Evolutionary conservation across 2,888 invertebrate genomes (phyloP).

Genomic region (Drosophila bunnanda): DNA sequence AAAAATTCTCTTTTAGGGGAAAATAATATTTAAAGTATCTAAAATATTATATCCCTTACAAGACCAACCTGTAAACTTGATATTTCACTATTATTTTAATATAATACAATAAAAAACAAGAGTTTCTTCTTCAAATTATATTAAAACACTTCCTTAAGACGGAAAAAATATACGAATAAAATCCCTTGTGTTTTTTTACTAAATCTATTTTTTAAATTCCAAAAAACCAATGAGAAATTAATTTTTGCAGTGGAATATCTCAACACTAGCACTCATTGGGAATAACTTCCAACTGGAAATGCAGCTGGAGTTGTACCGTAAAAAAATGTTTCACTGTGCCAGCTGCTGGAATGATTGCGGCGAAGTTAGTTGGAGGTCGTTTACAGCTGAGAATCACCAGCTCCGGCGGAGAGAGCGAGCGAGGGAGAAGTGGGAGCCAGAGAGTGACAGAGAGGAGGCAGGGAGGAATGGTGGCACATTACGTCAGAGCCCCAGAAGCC

Average conservation of each 20-base stretch:
- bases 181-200: too few species aligned
- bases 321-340: constrained; percentile 31
- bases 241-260: background rate
- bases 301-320: constrained; percentile 5
- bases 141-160: too few species aligned
- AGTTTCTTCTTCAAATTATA: too few species aligned
- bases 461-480: constrained; percentile 33
- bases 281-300: constrained; percentile 10
- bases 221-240: background rate
- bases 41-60: background rate
- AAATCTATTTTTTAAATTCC: background rate
- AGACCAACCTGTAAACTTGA: too few species aligned
- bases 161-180: too few species aligned
- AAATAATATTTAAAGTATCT: background rate
- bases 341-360: constrained; percentile 50
- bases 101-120: too few species aligned
- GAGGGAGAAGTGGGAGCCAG: constrained; percentile 2
- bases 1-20: background rate
- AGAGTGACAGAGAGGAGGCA: constrained; percentile 2
- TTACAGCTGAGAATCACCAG: constrained; percentile 47
- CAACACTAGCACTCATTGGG: background rate
- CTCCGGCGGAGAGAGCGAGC: constrained; percentile 24
- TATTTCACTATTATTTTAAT: too few species aligned
- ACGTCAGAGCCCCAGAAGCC: constrained; percentile 71
- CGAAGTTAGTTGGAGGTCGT: constrained; percentile 52